These are phyloP conservation scores for Lasius fuliginosus DNA, from an alignment of 2,888 invertebrate genomes.

Conservation along the genomic window DNA sequence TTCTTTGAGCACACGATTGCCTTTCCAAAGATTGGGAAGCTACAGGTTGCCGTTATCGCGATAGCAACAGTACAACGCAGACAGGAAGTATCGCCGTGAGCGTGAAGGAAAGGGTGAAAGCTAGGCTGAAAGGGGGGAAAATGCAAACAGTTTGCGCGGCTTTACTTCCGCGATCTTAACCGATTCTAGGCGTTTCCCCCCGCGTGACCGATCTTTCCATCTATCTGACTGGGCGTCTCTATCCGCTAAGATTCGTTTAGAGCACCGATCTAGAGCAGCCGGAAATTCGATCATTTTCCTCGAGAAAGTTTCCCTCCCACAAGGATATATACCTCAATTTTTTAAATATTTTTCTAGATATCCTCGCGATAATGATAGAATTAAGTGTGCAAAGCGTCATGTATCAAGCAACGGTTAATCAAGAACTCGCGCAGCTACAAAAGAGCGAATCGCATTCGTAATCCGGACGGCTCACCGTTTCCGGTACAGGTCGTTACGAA, in stretches of 20 bases:
- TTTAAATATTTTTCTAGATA: not conserved
- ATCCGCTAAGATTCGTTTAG: constrained; percentile 36
- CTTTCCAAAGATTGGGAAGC: constrained; percentile 22
- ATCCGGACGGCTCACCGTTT: constrained; percentile 24
- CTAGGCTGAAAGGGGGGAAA: constrained; percentile 42
- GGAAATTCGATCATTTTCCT: constrained; percentile 35
- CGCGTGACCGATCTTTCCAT: constrained; percentile 68
- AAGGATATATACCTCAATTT: not conserved
- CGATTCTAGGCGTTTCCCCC: constrained; percentile 70
- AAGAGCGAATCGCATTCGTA: constrained; percentile 28
- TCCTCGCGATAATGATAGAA: not conserved
- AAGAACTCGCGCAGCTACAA: constrained; percentile 13
- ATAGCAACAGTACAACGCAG: constrained; percentile 15
- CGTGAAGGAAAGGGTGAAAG: constrained; percentile 57
- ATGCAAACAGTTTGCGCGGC: constrained; percentile 45
- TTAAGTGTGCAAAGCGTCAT: not conserved
- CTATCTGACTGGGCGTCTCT: constrained; percentile 44
- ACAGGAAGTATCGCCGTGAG: constrained; percentile 46
- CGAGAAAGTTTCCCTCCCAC: constrained; percentile 55
- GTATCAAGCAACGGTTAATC: not conserved
- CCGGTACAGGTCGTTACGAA: constrained; percentile 21
- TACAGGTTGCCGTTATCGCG: constrained; percentile 20
- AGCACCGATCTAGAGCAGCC: not conserved
- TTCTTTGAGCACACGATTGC: not conserved
- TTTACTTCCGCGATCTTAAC: constrained; percentile 71